A percentile compares a stretch with the other conserved stretches of the same genome.
phyloP scores from a whole-genome alignment of 2,113 vertebrate species.

The Taurulus bubalis region DNA sequence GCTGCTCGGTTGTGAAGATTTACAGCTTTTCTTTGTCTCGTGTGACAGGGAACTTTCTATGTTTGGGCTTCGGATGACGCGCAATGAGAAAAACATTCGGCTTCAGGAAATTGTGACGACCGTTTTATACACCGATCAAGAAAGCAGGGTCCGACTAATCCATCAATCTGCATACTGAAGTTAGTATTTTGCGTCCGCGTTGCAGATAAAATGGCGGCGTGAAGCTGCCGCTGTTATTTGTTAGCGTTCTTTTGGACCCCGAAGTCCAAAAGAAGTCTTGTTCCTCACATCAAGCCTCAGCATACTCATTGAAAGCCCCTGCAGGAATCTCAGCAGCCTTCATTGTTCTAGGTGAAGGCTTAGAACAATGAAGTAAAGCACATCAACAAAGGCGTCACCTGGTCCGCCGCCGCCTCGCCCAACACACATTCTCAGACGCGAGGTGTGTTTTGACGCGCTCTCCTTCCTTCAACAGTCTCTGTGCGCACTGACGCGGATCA shows the following conservation, averaged over 20 bases:
- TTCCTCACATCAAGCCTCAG: background rate
- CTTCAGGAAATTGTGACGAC: background rate
- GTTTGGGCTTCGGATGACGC: background rate
- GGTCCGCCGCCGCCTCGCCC: background rate
- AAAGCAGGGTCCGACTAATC: background rate
- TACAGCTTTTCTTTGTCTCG: background rate
- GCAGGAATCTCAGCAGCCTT: background rate
- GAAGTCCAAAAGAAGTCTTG: background rate
- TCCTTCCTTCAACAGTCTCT: background rate
- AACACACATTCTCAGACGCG: background rate
- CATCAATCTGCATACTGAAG: background rate
- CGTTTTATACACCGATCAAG: background rate
- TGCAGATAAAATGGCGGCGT: background rate
- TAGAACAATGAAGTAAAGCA: slow-evolving; percentile 41
- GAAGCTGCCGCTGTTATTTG: background rate
- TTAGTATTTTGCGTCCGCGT: background rate
- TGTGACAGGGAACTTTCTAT: background rate
- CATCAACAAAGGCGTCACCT: slow-evolving; percentile 42
- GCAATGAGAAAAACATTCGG: background rate
- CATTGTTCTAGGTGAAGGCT: slow-evolving; percentile 47
- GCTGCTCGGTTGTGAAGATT: background rate
- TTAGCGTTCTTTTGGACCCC: background rate
- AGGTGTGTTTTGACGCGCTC: background rate
- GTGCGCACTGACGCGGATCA: background rate
- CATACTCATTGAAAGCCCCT: background rate